phyloP scores from a whole-genome alignment of 2,888 invertebrate species.

The Agrochola macilenta region DNA sequence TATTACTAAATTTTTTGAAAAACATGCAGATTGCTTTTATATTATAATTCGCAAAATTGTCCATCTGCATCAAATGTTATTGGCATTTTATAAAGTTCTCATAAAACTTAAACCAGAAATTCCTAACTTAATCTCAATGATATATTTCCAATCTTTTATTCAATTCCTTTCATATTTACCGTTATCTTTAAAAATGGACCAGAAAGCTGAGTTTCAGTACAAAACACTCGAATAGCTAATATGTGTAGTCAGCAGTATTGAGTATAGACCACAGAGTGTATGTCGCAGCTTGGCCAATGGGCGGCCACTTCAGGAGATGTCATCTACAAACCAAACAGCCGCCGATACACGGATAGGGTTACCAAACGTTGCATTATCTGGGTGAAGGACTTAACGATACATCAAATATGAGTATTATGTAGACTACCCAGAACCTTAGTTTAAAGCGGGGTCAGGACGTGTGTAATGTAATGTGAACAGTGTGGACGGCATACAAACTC shows the following conservation, averaged over 20 bases:
- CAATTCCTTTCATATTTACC: slow-evolving; percentile 1
- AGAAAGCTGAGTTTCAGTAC: slow-evolving; percentile 21
- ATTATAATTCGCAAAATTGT: neutral
- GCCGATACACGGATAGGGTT: slow-evolving; percentile 36
- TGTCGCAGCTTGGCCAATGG: slow-evolving; percentile 50
- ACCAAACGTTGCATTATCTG: slow-evolving; percentile 2
- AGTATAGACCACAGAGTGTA: neutral
- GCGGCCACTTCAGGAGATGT: slow-evolving; percentile 55
- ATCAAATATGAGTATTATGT: neutral
- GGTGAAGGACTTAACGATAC: neutral
- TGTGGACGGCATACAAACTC: neutral
- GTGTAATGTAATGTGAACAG: neutral
- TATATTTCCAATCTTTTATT: slow-evolving; percentile 14
- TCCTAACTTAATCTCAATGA: neutral
- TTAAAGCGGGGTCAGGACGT: neutral
- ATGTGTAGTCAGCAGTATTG: slow-evolving; percentile 35
- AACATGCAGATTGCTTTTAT: neutral
- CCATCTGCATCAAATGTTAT: neutral
- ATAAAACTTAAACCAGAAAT: neutral
- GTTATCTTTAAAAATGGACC: slow-evolving; percentile 1
- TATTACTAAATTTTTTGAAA: no score
- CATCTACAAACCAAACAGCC: slow-evolving; percentile 53
- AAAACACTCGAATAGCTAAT: slow-evolving; percentile 39
- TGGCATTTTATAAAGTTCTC: neutral
- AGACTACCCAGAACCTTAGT: neutral